Evolutionary conservation across 2,888 invertebrate genomes (phyloP).

Genomic region (Eubasilissa splendida): DNA sequence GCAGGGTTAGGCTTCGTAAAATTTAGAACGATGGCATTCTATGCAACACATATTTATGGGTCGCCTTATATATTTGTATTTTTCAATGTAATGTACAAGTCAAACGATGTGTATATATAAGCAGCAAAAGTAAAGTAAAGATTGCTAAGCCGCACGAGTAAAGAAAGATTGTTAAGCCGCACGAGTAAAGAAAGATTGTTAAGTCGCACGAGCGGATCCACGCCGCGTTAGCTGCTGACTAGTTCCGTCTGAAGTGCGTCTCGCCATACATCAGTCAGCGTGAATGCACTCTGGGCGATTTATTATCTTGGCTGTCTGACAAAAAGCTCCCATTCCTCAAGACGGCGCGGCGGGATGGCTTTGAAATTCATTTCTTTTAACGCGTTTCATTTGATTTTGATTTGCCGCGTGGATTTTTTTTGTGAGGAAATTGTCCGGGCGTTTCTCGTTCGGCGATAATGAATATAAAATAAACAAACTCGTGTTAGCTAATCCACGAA

Average conservation of each 20-base stretch:
- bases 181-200: neutral
- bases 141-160: no score
- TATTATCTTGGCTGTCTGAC: constrained; percentile 46
- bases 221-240: neutral
- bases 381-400: constrained; percentile 41
- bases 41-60: no score
- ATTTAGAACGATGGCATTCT: no score
- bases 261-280: constrained; percentile 36
- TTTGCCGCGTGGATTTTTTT: constrained; percentile 37
- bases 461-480: no score
- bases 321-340: constrained; percentile 24
- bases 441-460: neutral
- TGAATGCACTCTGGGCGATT: constrained; percentile 48
- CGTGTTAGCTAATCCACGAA: no score
- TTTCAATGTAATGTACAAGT: no score
- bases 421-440: constrained; percentile 3
- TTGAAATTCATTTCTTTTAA: constrained; percentile 39
- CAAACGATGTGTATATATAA: no score
- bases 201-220: neutral
- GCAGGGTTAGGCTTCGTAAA: no score
- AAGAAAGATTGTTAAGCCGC: neutral
- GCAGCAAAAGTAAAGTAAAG: no score
- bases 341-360: constrained; percentile 1
- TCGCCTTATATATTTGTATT: no score
- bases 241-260: constrained; percentile 26